phyloP scores from a whole-genome alignment of 2,797 vertebrate genomes.

The Dermochelys coriacea region DNA sequence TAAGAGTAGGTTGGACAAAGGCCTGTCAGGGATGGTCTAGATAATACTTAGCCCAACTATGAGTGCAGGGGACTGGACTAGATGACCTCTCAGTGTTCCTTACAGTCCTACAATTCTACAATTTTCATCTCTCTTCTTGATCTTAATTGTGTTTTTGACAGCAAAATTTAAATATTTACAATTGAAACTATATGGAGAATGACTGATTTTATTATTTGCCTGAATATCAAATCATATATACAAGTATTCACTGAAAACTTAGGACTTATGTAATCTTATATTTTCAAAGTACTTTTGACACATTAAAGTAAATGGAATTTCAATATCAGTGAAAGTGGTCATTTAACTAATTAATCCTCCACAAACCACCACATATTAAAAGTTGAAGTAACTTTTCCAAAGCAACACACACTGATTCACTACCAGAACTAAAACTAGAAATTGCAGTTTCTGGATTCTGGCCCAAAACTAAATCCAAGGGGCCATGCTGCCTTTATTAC shows the following conservation, averaged over 20 bases:
- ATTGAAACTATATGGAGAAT: not conserved
- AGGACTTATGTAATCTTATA: not conserved
- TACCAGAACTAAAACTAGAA: not conserved
- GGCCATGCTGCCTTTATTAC: not conserved
- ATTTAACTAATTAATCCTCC: slow-evolving; percentile 1
- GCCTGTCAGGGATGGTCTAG: too few species aligned
- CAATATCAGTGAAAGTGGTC: not conserved
- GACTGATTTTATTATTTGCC: not conserved
- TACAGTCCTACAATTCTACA: not conserved
- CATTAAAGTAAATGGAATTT: not conserved
- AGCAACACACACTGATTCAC: not conserved
- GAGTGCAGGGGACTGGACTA: too few species aligned
- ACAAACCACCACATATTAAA: not conserved
- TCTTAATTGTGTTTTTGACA: not conserved
- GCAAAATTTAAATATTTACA: not conserved
- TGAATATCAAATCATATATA: not conserved
- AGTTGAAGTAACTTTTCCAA: not conserved
- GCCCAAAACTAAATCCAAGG: fast-evolving
- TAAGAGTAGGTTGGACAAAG: too few species aligned
- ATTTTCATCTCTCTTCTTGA: not conserved
- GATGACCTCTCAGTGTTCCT: too few species aligned
- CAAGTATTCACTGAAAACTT: not conserved
- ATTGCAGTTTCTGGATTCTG: fast-evolving
- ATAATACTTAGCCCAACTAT: too few species aligned
- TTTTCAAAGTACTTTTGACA: slow-evolving; percentile 6